Evolutionary conservation across 2,113 vertebrate species (phyloP).

Genomic region (Pomatostomus ruficeps): DNA sequence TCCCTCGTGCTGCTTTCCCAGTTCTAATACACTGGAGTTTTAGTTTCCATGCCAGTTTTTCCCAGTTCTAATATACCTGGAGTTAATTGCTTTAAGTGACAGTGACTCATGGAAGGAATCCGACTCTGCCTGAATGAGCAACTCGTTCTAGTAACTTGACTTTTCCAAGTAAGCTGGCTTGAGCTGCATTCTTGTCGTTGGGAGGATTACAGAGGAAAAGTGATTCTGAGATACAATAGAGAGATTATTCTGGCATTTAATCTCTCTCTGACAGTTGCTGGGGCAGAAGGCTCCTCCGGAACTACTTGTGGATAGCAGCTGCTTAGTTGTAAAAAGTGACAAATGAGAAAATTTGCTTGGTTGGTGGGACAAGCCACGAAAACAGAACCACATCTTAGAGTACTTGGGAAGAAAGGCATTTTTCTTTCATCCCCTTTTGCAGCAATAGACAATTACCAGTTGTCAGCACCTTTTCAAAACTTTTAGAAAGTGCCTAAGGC

Average conservation of each 20-base stretch:
- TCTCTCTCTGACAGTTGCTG: background rate
- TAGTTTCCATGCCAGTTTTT: background rate
- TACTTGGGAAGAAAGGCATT: background rate
- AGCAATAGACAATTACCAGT: background rate
- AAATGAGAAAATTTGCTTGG: background rate
- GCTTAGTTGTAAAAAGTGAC: background rate
- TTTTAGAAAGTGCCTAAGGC: slow-evolving; percentile 20
- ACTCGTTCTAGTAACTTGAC: background rate
- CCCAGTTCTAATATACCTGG: background rate
- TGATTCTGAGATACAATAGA: background rate
- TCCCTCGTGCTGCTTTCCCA: background rate
- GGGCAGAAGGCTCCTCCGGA: background rate
- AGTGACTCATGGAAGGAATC: background rate
- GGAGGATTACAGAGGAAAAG: background rate
- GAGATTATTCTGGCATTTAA: background rate
- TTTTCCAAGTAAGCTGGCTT: background rate
- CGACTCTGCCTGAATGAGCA: background rate
- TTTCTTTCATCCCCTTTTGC: slow-evolving; percentile 1
- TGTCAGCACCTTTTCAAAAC: slow-evolving; percentile 43
- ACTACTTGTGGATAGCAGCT: background rate
- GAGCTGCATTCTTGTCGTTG: background rate
- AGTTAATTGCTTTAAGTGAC: background rate
- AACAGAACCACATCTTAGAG: background rate
- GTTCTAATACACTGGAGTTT: background rate
- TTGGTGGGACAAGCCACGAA: background rate